phyloP scores from a whole-genome alignment of 2,888 invertebrate genomes.

The Synanthedon andrenaeformis region DNA sequence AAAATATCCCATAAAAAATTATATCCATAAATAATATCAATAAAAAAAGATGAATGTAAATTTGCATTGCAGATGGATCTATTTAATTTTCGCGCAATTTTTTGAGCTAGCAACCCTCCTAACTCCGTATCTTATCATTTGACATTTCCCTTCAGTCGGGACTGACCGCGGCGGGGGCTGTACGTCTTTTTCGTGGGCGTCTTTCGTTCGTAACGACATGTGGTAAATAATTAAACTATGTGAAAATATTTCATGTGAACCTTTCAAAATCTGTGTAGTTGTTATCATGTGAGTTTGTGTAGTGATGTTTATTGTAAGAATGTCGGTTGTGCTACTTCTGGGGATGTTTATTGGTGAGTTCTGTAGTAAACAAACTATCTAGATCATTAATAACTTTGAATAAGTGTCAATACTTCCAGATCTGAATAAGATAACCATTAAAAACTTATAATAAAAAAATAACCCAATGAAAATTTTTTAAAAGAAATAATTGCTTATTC shows the following conservation, averaged over 20 bases:
- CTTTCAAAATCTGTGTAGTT: background rate
- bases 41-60: too few species aligned
- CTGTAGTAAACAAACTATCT: background rate
- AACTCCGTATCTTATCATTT: constrained; percentile 20
- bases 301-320: constrained; percentile 15
- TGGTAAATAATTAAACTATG: background rate
- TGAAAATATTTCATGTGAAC: background rate
- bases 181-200: constrained; percentile 9
- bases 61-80: too few species aligned
- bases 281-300: constrained; percentile 1
- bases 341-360: constrained; percentile 38
- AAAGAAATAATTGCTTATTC: too few species aligned
- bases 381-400: too few species aligned
- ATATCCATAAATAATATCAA: too few species aligned
- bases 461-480: too few species aligned
- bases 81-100: too few species aligned
- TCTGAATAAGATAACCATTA: too few species aligned
- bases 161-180: constrained; percentile 8
- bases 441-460: too few species aligned
- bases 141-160: constrained; percentile 19
- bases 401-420: too few species aligned
- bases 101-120: constrained; percentile 5
- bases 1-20: too few species aligned
- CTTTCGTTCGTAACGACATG: background rate
- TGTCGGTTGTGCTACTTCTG: constrained; percentile 32